A percentile compares a stretch with the other conserved stretches of the same genome.
These are phyloP conservation scores for Meloidogyne hapla DNA, from an alignment of 1,140 invertebrate species.

Conservation along the genomic window DNA sequence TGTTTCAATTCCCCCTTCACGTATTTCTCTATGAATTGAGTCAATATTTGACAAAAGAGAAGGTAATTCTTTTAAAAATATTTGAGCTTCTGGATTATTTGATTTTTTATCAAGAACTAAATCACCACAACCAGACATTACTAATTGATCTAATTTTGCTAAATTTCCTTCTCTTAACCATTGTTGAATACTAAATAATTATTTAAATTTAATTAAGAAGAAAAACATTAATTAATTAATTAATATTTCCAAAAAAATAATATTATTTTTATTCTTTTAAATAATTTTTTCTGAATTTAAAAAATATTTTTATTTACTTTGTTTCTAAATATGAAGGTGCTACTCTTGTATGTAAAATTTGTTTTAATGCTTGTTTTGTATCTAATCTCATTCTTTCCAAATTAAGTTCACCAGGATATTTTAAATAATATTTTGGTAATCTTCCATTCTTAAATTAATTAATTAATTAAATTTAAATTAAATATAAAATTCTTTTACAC, in stretches of 20 bases:
- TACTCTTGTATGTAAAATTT: slow-evolving; percentile 61
- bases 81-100: slow-evolving; percentile 71
- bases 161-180: slow-evolving; percentile 65
- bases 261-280: no score
- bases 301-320: slow-evolving; percentile 42
- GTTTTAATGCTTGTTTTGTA: slow-evolving; percentile 49
- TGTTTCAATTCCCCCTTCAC: slow-evolving; percentile 71
- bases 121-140: slow-evolving; percentile 67
- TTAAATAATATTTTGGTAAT: slow-evolving; percentile 60
- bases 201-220: background rate
- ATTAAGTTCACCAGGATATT: slow-evolving; percentile 63
- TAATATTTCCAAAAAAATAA: no score
- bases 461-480: background rate
- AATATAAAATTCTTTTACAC: slow-evolving; percentile 69
- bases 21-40: slow-evolving; percentile 73
- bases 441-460: slow-evolving; percentile 54
- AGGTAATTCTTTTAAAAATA: slow-evolving; percentile 73
- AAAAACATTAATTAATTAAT: background rate
- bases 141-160: slow-evolving; percentile 65
- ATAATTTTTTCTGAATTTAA: no score
- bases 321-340: slow-evolving; percentile 63
- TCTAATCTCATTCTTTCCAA: slow-evolving; percentile 57
- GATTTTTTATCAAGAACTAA: slow-evolving; percentile 73
- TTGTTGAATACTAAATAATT: slow-evolving; percentile 67
- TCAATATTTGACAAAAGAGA: slow-evolving; percentile 69